Evolutionary conservation across 2,888 invertebrate species (phyloP).

Genomic region (Hirtodrosophila histrioides): DNA sequence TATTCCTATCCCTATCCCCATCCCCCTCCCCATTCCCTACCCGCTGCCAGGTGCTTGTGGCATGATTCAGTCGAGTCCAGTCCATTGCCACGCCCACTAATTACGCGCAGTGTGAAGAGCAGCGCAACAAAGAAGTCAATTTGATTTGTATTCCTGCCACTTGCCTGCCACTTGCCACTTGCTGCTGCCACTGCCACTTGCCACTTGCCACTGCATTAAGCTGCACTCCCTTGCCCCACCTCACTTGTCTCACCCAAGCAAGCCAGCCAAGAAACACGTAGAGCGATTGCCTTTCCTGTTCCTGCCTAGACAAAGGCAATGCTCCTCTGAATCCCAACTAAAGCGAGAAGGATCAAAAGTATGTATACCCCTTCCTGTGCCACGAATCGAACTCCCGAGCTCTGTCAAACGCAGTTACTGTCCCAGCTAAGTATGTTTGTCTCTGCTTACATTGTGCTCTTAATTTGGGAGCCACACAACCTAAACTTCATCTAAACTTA

Average conservation of each 20-base stretch:
- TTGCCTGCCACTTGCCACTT: slow-evolving; percentile 38
- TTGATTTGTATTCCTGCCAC: slow-evolving; percentile 74
- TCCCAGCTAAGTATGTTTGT: no score
- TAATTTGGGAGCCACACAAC: background rate
- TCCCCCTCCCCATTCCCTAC: no score
- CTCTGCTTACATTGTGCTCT: background rate
- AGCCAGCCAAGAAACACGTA: background rate
- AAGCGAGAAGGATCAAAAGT: background rate
- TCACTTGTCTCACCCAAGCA: background rate
- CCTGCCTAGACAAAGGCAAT: background rate
- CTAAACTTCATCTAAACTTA: no score
- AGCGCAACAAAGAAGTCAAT: slow-evolving; percentile 53
- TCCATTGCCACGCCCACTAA: slow-evolving; percentile 40
- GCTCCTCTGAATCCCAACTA: slow-evolving; percentile 4
- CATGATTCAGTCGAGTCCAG: slow-evolving; percentile 29
- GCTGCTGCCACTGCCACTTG: slow-evolving; percentile 11
- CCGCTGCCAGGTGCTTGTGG: background rate
- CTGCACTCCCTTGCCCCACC: slow-evolving; percentile 4
- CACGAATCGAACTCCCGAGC: background rate
- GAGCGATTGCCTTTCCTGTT: background rate
- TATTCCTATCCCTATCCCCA: no score
- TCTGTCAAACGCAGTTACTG: no score
- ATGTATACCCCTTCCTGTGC: background rate
- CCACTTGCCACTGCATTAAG: slow-evolving; percentile 20
- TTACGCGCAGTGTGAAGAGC: slow-evolving; percentile 21